These are phyloP conservation scores for Fregetta grallaria DNA, from an alignment of 2,113 vertebrate species.

Conservation along the genomic window DNA sequence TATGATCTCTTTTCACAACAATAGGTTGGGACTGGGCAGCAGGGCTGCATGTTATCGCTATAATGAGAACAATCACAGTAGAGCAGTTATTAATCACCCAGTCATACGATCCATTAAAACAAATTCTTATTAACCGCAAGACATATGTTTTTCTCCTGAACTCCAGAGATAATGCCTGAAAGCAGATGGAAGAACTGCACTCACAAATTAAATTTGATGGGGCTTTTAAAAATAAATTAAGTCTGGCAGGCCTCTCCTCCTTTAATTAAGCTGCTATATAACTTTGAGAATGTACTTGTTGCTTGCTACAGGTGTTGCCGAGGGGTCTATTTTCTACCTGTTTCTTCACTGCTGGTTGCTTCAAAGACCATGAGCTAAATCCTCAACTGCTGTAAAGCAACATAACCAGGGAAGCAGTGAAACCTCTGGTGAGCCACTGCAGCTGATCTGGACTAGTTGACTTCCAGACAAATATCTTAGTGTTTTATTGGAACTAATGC, in stretches of 20 bases:
- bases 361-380: background rate
- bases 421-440: background rate
- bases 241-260: slow-evolving; percentile 25
- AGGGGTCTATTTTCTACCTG: background rate
- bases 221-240: slow-evolving; percentile 65
- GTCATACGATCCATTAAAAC: slow-evolving; percentile 64
- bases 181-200: slow-evolving; percentile 56
- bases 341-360: background rate
- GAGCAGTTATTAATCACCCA: slow-evolving; percentile 66
- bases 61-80: slow-evolving; percentile 64
- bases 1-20: slow-evolving; percentile 9
- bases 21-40: slow-evolving; percentile 1
- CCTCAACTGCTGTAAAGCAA: background rate
- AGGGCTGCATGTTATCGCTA: slow-evolving; percentile 10
- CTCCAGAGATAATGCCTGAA: slow-evolving; percentile 64
- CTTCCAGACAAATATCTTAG: background rate
- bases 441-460: background rate
- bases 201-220: slow-evolving; percentile 57
- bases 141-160: slow-evolving; percentile 69
- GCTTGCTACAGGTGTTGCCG: background rate
- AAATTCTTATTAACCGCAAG: slow-evolving; percentile 66
- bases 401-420: background rate
- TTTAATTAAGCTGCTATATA: slow-evolving; percentile 37
- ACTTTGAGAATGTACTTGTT: background rate
- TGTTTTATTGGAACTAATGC: background rate